Evolutionary conservation across 2,797 vertebrate species (phyloP), one percentile per base, ranked within the genome.

Genomic region (Hoplostethus atlanticus): DNA sequence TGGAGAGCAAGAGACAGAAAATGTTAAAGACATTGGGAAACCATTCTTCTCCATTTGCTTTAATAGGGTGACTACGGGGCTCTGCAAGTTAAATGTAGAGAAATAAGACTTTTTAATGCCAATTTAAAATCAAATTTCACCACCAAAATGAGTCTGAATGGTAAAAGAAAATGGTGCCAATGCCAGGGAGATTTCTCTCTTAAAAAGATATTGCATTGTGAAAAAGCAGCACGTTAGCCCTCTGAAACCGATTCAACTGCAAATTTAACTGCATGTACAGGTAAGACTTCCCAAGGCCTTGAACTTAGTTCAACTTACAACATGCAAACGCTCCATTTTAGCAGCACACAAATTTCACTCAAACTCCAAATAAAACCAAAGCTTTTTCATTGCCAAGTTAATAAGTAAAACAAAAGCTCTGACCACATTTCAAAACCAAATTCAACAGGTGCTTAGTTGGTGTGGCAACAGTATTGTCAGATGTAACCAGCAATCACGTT

Each of bases 221-320:
- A 44, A 44, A 15, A 13, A 44, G 42, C 8, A 58, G 48, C 30
- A 70, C 40, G 56, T 54, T 68, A 21, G 11, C 62, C 30, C 15
- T 46, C 2, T 68, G 52, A 42, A 65, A 69, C 48, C 52, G 47
- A 59, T 15, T 61, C 47, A 68, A 51, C 77, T 36, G n/a, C 50
- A 38, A 46, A 44, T 71, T 61, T 47, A 17, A 66, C 25, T 21
- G 38, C 42, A 63, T 40, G 31, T 40, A 17, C 21, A 63, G 28
- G 65, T 38, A 67, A 42, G 42, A 52, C 30, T 13, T 75, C 68
- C 17, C 16, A 56, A 42, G 7, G 30, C 44, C 3, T 7, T 12
- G 28, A n/a, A 53, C n/a, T 67, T 36, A 48, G 6, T 61, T 59
- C 11, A 55, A 44, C 30, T 31, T 79, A 54, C 62, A 53, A 48